Evolutionary conservation across 2,888 invertebrate species (phyloP), one percentile per base, ranked within the genome.

Genomic region (Chrysomela aeneicollis): DNA sequence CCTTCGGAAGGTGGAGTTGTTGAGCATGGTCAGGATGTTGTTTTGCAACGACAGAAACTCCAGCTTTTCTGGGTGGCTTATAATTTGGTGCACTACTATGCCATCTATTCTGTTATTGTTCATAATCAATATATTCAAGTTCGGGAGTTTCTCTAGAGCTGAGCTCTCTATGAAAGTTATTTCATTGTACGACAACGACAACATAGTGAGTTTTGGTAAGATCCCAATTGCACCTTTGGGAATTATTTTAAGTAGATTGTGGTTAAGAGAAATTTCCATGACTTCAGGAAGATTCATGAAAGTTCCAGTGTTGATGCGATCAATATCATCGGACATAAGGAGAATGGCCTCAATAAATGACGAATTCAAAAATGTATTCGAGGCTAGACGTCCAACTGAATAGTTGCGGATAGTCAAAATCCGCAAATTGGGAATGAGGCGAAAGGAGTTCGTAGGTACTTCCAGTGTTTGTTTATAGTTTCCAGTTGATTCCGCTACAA

Each of bases 181-280:
- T n/a, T n/a, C n/a, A 46, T 71, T 73, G n/a, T 63, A 1, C 1
- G 69, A 68, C 6, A 73, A 35, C 6, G 32, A 26, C 17, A 73
- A 49, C 1, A 8, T 2, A 18, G 15, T 49, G 8, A 63, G 19
- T 5, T 63, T 10, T 8, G 69, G 53, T 50, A 69, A 51, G 35
- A 71, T 64, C 6, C 19, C 46, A 21, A 71, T 63, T 10, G 66
- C 26, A 6, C 62, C 65, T 42, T 30, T 58, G n/a, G 49, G 42
- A 12, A 70, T 63, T 3, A 10, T 8, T 54, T 51, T 59, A 42
- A 73, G 54, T 2, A 59, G 58, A 37, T 71, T 73, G 9, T 54
- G 0, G 6, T 46, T 58, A 1, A 71, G 9, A 50, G 37, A 35
- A 18, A 73, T 12, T 26, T 49, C 46, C n/a, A n/a, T n/a, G n/a